These are phyloP conservation scores for Strigops habroptila DNA, from an alignment of 2,113 vertebrate genomes.

Conservation along the genomic window DNA sequence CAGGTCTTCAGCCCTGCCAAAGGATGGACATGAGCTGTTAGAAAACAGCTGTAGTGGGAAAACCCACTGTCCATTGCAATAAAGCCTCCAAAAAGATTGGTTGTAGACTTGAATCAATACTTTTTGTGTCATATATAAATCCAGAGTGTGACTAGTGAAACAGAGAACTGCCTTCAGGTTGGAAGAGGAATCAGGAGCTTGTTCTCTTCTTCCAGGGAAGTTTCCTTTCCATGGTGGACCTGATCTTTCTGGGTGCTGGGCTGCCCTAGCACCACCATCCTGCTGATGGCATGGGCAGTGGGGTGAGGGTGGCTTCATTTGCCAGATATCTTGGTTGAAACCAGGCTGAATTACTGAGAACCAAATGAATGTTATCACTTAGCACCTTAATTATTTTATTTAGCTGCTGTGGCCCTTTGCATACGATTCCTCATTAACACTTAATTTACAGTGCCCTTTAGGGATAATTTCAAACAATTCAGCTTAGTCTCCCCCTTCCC, in stretches of 20 bases:
- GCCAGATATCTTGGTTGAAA: slow-evolving; percentile 53
- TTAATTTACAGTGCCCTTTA: slow-evolving; percentile 69
- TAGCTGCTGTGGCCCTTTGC: slow-evolving; percentile 52
- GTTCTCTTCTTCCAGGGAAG: background rate
- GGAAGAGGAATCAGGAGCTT: background rate
- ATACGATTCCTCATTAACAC: slow-evolving; percentile 67
- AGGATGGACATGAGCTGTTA: background rate
- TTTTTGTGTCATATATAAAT: background rate
- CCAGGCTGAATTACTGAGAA: slow-evolving; percentile 29
- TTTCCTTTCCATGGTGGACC: background rate
- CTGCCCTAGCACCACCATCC: background rate
- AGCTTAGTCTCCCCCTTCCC: background rate
- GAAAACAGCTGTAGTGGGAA: background rate
- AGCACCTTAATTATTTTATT: slow-evolving; percentile 70
- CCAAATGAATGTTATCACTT: slow-evolving; percentile 53
- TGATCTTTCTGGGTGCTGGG: background rate
- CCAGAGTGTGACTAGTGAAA: background rate
- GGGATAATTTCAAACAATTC: slow-evolving; percentile 67
- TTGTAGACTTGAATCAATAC: background rate
- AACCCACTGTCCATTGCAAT: background rate
- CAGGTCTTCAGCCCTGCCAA: background rate
- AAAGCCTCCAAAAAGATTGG: background rate
- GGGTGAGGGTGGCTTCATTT: slow-evolving; percentile 60
- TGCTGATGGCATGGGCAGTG: background rate
- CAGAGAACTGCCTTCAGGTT: background rate